Evolutionary conservation across 2,888 invertebrate genomes (phyloP).

Genomic region (Apotomis betuletana): DNA sequence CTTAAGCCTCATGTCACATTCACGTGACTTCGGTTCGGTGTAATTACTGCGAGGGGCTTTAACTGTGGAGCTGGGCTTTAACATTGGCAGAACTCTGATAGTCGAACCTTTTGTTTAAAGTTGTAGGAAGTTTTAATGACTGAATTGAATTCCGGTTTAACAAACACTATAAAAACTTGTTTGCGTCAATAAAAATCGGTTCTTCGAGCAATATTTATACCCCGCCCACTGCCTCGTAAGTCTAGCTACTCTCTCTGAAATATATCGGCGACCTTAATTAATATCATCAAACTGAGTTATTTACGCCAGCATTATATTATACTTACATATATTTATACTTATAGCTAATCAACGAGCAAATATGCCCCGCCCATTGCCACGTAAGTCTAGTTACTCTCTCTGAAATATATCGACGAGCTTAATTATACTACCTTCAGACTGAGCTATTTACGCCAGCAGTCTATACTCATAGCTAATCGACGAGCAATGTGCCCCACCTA

Average conservation of each 20-base stretch:
- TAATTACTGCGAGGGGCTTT: slow-evolving; percentile 31
- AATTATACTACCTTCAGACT: slow-evolving; percentile 21
- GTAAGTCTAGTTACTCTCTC: background rate
- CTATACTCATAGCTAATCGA: slow-evolving; percentile 32
- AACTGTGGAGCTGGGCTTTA: slow-evolving; percentile 19
- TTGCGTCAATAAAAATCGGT: too few species aligned
- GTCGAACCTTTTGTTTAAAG: background rate
- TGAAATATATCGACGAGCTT: too few species aligned
- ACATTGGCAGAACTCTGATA: slow-evolving; percentile 1
- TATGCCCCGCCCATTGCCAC: slow-evolving; percentile 21
- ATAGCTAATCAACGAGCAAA: slow-evolving; percentile 18
- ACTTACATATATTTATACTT: background rate
- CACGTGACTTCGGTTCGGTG: slow-evolving; percentile 28
- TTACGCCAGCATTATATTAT: slow-evolving; percentile 11
- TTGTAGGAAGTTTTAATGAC: too few species aligned
- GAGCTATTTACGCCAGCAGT: slow-evolving; percentile 32
- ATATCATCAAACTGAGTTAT: slow-evolving; percentile 1
- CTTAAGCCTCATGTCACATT: slow-evolving; percentile 34
- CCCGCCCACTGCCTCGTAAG: too few species aligned
- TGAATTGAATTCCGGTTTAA: too few species aligned
- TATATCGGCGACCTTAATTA: too few species aligned
- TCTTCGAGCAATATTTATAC: too few species aligned
- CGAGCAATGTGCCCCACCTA: background rate
- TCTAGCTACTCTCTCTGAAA: too few species aligned
- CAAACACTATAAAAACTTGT: too few species aligned